A percentile compares a stretch with the other conserved stretches of the same genome.
These are phyloP conservation scores for Leucophenga maculata DNA, from an alignment of 2,888 invertebrate genomes.

Conservation along the genomic window DNA sequence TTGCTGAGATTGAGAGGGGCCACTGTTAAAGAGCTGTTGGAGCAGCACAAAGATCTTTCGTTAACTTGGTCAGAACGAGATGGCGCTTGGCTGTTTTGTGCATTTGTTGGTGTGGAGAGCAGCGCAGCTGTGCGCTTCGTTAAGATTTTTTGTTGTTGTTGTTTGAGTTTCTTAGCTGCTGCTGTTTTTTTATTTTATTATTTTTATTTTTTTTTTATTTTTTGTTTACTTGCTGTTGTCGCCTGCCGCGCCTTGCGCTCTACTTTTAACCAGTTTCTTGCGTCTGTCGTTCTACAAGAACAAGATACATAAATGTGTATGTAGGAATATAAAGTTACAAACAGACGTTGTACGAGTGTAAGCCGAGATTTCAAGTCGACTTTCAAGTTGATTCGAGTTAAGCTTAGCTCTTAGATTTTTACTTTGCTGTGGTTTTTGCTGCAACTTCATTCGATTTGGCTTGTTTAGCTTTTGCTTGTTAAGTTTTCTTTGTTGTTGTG, in stretches of 20 bases:
- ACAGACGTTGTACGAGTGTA: neutral
- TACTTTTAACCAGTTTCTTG: slow-evolving; percentile 59
- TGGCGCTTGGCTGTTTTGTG: neutral
- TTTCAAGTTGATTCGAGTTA: neutral
- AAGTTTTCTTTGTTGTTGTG: slow-evolving; percentile 44
- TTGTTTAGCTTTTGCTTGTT: slow-evolving; percentile 6
- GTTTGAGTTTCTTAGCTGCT: slow-evolving; percentile 10
- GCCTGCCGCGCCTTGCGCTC: slow-evolving; percentile 43
- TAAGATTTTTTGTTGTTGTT: neutral
- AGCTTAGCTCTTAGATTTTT: neutral
- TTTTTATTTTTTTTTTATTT: slow-evolving; percentile 16
- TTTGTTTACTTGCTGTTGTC: neutral
- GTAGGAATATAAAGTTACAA: too few species aligned
- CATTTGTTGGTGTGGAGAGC: neutral
- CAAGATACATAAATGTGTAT: neutral
- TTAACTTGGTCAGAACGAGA: slow-evolving; percentile 13
- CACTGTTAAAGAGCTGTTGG: neutral
- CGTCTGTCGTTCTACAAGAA: neutral
- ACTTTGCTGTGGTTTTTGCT: neutral
- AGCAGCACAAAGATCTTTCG: neutral
- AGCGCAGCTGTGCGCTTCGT: slow-evolving; percentile 1
- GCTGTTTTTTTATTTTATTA: slow-evolving; percentile 25
- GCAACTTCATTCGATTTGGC: slow-evolving; percentile 23
- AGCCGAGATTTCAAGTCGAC: slow-evolving; percentile 4
- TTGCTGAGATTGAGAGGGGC: neutral